A percentile compares a stretch with the other conserved stretches of the same genome.
These are phyloP conservation scores for Siderastrea radians DNA, from an alignment of 92 coral and sea anemone species.

Conservation along the genomic window DNA sequence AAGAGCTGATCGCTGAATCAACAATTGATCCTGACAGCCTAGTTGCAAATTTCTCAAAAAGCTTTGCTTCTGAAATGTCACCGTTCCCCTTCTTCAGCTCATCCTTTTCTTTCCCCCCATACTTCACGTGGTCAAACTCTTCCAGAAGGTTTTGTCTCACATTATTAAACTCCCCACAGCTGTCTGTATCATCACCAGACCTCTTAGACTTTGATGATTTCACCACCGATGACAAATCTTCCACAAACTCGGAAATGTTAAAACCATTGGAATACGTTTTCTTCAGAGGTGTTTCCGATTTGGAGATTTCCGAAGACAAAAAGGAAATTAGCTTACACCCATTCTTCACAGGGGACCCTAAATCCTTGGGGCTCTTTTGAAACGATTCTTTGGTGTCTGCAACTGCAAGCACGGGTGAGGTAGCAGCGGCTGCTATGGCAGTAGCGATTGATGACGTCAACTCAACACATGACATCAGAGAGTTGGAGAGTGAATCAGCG, in stretches of 20 bases:
- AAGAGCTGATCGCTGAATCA: constrained; percentile 27
- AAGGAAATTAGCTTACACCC: constrained; percentile 63
- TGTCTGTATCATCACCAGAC: background rate
- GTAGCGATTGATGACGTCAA: constrained; percentile 83
- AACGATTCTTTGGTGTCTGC: constrained; percentile 74
- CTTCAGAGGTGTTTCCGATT: constrained; percentile 2
- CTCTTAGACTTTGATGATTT: constrained; percentile 36
- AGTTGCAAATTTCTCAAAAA: constrained; percentile 66
- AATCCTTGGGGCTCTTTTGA: constrained; percentile 76
- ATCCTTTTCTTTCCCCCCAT: constrained; percentile 4
- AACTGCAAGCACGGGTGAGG: constrained; percentile 61
- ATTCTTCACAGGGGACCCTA: constrained; percentile 72
- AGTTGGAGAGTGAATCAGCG: constrained; percentile 81
- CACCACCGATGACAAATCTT: constrained; percentile 62
- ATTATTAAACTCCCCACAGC: background rate
- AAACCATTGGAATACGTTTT: constrained; percentile 14
- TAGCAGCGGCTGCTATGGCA: constrained; percentile 81
- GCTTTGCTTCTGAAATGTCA: constrained; percentile 8
- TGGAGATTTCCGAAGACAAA: constrained; percentile 17
- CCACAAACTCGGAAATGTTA: constrained; percentile 63
- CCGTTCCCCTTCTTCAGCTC: background rate
- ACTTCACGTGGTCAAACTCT: constrained; percentile 46
- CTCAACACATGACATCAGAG: constrained; percentile 79
- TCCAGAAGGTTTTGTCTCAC: constrained; percentile 57
- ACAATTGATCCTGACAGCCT: constrained; percentile 55